These are phyloP conservation scores for Guaruba guarouba DNA, from an alignment of 2,113 vertebrate species.

Conservation along the genomic window DNA sequence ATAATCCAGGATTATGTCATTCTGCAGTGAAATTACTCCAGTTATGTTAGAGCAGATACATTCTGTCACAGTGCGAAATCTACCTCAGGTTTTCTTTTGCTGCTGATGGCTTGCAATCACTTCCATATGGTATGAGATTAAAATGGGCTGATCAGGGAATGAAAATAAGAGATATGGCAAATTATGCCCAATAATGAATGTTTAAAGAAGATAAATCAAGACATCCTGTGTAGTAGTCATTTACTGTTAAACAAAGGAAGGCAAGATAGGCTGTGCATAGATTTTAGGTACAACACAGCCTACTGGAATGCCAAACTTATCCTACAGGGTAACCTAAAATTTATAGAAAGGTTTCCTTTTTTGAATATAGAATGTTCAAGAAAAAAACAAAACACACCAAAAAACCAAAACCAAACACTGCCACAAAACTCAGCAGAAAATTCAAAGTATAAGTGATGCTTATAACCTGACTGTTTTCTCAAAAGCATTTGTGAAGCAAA, in stretches of 20 bases:
- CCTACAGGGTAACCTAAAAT: not conserved
- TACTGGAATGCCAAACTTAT: not conserved
- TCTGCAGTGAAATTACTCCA: conserved; percentile 5
- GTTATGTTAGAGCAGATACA: not conserved
- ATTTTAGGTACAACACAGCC: not conserved
- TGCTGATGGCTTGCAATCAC: conserved; percentile 24
- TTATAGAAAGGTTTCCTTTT: not conserved
- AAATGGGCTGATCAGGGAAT: conserved; percentile 35
- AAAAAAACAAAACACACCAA: not conserved
- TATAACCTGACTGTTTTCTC: not conserved
- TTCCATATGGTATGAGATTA: conserved; percentile 53
- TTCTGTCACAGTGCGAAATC: conserved; percentile 20
- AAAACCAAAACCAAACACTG: not conserved
- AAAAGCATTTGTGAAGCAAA: not conserved
- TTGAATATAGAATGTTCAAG: not conserved
- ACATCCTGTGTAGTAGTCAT: not conserved
- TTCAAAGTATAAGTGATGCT: not conserved
- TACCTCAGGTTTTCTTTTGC: conserved; percentile 15
- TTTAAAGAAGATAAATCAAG: conserved; percentile 52
- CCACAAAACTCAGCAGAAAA: not conserved
- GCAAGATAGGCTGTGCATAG: not conserved
- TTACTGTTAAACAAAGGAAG: conserved; percentile 3
- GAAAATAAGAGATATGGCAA: conserved; percentile 36
- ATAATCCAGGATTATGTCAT: not conserved
- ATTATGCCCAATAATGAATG: conserved; percentile 48